Evolutionary conservation across 2,113 vertebrate species (phyloP).

Genomic region (Brachyhypopomus gauderio): DNA sequence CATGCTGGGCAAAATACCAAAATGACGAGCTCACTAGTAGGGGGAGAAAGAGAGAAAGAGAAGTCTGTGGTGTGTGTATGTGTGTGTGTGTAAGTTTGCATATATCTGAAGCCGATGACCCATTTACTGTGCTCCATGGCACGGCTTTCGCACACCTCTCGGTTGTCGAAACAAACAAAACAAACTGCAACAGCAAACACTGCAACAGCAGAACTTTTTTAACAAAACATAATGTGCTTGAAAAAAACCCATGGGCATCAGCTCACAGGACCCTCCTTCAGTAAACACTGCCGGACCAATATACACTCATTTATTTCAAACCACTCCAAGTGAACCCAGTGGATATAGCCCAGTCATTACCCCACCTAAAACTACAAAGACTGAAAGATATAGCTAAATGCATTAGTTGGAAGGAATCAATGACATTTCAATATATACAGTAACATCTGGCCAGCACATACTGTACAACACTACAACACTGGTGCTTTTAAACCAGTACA

Average conservation of each 20-base stretch:
- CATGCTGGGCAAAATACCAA: conserved; percentile 41
- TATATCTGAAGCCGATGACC: conserved; percentile 20
- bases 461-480: neutral
- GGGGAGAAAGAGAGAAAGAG: neutral
- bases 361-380: neutral
- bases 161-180: conserved; percentile 21
- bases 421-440: too few relatives aligned
- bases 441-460: neutral
- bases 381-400: neutral
- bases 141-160: neutral
- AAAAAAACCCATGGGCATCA: conserved; percentile 9
- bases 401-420: too few relatives aligned
- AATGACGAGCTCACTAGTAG: conserved; percentile 26
- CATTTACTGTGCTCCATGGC: conserved; percentile 9
- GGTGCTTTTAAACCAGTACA: neutral
- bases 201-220: neutral
- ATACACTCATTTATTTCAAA: conserved; percentile 9
- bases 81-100: neutral
- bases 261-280: conserved; percentile 38
- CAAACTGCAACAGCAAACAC: conserved; percentile 1
- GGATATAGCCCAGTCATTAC: neutral
- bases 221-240: conserved; percentile 25
- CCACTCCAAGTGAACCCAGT: conserved; percentile 16
- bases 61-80: neutral
- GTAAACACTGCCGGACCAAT: conserved; percentile 38